Evolutionary conservation across 2,888 invertebrate species (phyloP).

Genomic region (Brachypalpus laphriformis): DNA sequence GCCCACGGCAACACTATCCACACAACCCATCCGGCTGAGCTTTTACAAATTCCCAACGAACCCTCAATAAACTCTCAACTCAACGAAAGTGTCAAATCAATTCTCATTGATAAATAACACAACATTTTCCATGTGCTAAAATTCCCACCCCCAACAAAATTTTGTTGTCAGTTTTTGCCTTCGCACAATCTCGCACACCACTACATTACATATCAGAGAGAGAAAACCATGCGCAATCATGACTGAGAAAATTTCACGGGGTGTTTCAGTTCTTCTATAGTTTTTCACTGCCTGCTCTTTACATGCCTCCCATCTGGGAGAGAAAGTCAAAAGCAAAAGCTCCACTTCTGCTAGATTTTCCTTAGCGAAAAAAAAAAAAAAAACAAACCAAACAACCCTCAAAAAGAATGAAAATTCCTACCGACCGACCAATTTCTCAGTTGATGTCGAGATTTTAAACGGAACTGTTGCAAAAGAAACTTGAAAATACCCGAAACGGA

Average conservation of each 20-base stretch:
- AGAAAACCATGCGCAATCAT: slow-evolving; percentile 45
- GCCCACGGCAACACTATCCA: neutral
- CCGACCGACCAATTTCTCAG: slow-evolving; percentile 44
- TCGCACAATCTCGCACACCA: slow-evolving; percentile 6
- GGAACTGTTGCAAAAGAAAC: slow-evolving; percentile 68
- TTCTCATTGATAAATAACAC: slow-evolving; percentile 70
- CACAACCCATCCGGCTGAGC: slow-evolving; percentile 12
- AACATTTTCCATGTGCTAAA: slow-evolving; percentile 66
- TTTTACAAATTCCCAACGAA: slow-evolving; percentile 43
- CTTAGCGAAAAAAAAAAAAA: neutral
- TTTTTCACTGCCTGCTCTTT: slow-evolving; percentile 8
- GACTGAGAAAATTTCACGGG: neutral
- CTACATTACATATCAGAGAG: neutral
- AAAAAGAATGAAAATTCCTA: slow-evolving; percentile 18
- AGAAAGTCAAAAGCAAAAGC: slow-evolving; percentile 53
- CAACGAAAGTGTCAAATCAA: slow-evolving; percentile 67
- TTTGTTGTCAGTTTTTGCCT: slow-evolving; percentile 49
- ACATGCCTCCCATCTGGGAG: slow-evolving; percentile 46
- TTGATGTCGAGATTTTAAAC: slow-evolving; percentile 73
- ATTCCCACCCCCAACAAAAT: slow-evolving; percentile 56
- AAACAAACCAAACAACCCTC: slow-evolving; percentile 7
- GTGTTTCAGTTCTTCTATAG: slow-evolving; percentile 41
- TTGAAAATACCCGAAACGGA: slow-evolving; percentile 69
- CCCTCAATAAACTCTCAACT: slow-evolving; percentile 31
- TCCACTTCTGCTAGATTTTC: slow-evolving; percentile 14